These are phyloP conservation scores for Aurelia sp. DNA, from an alignment of 30 jellyfish, hydroid and myxozoan genomes.

Conservation along the genomic window DNA sequence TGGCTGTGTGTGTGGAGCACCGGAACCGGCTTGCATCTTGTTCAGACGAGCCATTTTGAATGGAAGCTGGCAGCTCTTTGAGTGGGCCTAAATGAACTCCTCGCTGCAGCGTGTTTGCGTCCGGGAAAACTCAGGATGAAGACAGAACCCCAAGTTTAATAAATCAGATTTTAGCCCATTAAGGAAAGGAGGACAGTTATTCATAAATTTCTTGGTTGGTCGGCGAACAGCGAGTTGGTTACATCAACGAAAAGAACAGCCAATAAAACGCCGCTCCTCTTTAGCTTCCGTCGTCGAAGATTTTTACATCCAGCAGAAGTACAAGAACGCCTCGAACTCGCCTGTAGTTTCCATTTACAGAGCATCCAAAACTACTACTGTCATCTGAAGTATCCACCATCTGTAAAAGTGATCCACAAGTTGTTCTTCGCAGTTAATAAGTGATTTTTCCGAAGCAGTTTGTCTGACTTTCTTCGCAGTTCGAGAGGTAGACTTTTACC, in stretches of 20 bases:
- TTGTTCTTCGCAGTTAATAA: background rate
- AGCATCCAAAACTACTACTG: constrained; percentile 49
- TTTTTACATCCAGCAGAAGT: constrained; percentile 61
- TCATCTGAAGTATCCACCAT: constrained; percentile 81
- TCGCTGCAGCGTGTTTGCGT: background rate
- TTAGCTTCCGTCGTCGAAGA: constrained; percentile 85
- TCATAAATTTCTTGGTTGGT: constrained; percentile 2
- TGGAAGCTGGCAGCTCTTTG: background rate
- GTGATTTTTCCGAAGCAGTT: background rate
- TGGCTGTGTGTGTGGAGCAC: constrained; percentile 3
- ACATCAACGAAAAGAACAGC: constrained; percentile 79
- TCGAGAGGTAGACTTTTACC: constrained; percentile 37
- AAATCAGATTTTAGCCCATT: constrained; percentile 54
- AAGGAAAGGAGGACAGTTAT: constrained; percentile 27
- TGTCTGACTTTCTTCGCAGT: background rate
- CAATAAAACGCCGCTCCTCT: constrained; percentile 3
- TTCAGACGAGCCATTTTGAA: constrained; percentile 51
- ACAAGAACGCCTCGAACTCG: constrained; percentile 65
- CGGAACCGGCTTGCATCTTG: constrained; percentile 8
- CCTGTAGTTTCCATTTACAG: constrained; percentile 62
- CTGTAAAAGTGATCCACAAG: constrained; percentile 42
- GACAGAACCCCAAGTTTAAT: constrained; percentile 15
- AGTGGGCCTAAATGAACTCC: constrained; percentile 9
- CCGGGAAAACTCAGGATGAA: constrained; percentile 18
- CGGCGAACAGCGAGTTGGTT: background rate